phyloP scores from a whole-genome alignment of 2,113 vertebrate species.

The Pelecanus crispus region DNA sequence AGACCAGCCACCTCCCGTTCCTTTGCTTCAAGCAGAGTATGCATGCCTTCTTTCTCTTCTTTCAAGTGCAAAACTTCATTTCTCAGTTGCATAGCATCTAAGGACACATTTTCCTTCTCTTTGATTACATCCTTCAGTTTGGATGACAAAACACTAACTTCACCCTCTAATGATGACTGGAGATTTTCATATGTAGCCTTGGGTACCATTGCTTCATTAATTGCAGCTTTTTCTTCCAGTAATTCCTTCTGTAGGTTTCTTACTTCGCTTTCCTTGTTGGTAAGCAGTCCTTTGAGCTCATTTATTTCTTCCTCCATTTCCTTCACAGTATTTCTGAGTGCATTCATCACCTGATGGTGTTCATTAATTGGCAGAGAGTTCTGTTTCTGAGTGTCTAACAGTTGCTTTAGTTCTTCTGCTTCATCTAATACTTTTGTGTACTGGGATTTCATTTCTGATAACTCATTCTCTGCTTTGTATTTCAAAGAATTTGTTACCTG shows the following conservation, averaged over 20 bases:
- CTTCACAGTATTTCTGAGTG: conserved; percentile 79
- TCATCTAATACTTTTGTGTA: conserved; percentile 74
- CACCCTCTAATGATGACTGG: conserved; percentile 73
- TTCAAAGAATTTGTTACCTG: conserved; percentile 66
- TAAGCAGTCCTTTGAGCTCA: conserved; percentile 74
- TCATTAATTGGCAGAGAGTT: conserved; percentile 81
- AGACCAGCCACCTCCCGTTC: conserved; percentile 75
- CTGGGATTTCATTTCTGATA: conserved; percentile 78
- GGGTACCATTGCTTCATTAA: conserved; percentile 77
- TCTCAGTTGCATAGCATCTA: conserved; percentile 80
- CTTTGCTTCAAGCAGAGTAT: conserved; percentile 67
- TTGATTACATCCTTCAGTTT: conserved; percentile 85
- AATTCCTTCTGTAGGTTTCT: conserved; percentile 80
- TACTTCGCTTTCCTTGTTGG: conserved; percentile 76
- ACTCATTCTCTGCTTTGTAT: conserved; percentile 77
- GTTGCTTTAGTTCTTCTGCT: conserved; percentile 75
- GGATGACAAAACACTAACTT: conserved; percentile 78
- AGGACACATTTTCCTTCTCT: conserved; percentile 85
- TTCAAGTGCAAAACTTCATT: conserved; percentile 79
- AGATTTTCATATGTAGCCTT: conserved; percentile 75
- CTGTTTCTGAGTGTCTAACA: conserved; percentile 82
- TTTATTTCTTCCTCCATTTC: conserved; percentile 80
- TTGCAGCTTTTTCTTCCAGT: conserved; percentile 72
- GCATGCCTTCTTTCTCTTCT: conserved; percentile 71
- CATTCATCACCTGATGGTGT: conserved; percentile 83